Conservation (phyloP, 2,113 vertebrate species). For the Condylura cristata region DNA sequence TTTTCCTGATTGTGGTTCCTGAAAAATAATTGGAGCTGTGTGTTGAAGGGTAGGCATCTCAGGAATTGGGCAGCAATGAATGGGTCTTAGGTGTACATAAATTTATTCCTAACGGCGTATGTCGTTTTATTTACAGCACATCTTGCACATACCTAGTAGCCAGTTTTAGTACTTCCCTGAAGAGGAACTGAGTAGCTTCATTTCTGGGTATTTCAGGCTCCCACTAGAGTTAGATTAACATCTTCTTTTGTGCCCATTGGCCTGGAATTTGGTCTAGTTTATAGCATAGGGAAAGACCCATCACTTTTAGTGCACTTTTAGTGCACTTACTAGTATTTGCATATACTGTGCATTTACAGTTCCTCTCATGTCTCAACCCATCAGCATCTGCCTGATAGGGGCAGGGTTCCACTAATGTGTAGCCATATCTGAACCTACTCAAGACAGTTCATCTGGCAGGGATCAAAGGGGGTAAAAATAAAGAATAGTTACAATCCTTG, state of each 20-base stretch:
- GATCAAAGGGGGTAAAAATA: background rate
- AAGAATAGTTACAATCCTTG: background rate
- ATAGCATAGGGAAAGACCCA: background rate
- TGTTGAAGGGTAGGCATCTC: background rate
- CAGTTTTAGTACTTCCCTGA: slow-evolving; percentile 60
- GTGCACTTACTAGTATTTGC: background rate
- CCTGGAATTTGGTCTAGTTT: slow-evolving; percentile 44
- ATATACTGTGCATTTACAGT: slow-evolving; percentile 7
- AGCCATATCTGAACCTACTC: background rate
- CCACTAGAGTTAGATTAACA: slow-evolving; percentile 9
- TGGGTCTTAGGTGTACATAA: background rate
- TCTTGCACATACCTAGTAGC: slow-evolving; percentile 67
- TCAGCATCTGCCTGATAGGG: background rate
- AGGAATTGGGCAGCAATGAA: background rate
- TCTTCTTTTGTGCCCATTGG: slow-evolving; percentile 57
- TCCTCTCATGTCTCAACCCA: background rate
- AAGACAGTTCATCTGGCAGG: background rate
- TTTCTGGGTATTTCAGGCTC: slow-evolving; percentile 53
- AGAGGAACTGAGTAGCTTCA: slow-evolving; percentile 80
- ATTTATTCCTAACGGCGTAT: background rate
- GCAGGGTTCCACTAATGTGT: background rate
- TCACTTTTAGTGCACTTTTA: background rate
- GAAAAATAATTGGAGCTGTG: background rate
- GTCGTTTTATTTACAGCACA: slow-evolving; percentile 69
- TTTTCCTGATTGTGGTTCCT: background rate